Conservation (phyloP, 2,888 invertebrate genomes). For the Trichopria drosophilae region DNA sequence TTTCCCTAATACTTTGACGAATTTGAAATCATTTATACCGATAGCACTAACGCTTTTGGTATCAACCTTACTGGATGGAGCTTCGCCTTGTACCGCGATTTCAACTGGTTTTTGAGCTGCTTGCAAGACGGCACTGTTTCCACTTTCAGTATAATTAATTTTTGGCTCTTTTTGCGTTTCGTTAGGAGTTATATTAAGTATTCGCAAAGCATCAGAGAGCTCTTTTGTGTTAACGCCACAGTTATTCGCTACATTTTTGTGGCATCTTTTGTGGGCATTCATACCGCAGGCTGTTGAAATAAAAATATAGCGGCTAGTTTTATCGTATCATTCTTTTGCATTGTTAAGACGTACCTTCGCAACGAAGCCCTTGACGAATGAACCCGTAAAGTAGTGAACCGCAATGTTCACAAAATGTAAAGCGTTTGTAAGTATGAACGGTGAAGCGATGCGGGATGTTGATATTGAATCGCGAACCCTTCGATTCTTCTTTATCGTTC, state of each 20-base stretch:
- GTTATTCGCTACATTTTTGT: slow-evolving; percentile 98
- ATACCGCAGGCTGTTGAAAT: slow-evolving; percentile 78
- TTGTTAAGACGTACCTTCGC: slow-evolving; percentile 81
- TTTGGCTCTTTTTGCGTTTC: slow-evolving; percentile 66
- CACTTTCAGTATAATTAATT: slow-evolving; percentile 46
- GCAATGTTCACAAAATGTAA: slow-evolving; percentile 99
- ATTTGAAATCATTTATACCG: slow-evolving; percentile 86
- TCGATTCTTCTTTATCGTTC: slow-evolving; percentile 54
- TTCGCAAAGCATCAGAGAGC: slow-evolving; percentile 90
- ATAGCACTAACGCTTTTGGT: slow-evolving; percentile 51
- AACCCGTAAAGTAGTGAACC: slow-evolving; percentile 96
- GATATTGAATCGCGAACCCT: slow-evolving; percentile 89
- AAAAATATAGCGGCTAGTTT: neutral
- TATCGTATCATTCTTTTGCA: neutral
- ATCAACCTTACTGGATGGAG: slow-evolving; percentile 22
- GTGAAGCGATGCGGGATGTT: slow-evolving; percentile 97
- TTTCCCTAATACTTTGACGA: slow-evolving; percentile 98
- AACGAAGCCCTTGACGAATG: slow-evolving; percentile 94
- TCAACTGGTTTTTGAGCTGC: slow-evolving; percentile 24
- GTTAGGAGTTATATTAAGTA: slow-evolving; percentile 88
- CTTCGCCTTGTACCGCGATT: slow-evolving; percentile 24
- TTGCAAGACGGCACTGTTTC: slow-evolving; percentile 15
- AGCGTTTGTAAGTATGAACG: slow-evolving; percentile 95
- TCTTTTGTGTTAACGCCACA: slow-evolving; percentile 97
- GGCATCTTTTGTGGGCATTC: slow-evolving; percentile 98